phyloP scores from a whole-genome alignment of 1,140 invertebrate species.

The Brachionus asplanchnoidis region DNA sequence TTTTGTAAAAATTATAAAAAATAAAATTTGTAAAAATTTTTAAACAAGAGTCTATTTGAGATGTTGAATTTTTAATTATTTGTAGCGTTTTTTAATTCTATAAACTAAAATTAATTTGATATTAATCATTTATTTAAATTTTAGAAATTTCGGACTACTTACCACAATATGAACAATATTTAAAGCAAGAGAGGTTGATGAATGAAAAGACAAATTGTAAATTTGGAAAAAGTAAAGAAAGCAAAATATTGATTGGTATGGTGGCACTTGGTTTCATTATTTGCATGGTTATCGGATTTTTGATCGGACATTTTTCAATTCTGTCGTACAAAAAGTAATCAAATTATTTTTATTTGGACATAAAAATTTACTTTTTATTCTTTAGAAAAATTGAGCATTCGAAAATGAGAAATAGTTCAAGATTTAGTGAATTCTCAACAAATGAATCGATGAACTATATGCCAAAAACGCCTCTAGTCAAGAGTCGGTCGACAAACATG shows the following conservation, averaged over 20 bases:
- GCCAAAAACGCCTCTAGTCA: neutral
- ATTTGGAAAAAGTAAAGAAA: conserved; percentile 40
- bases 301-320: conserved; percentile 33
- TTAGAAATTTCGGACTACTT: neutral
- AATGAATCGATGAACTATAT: conserved; percentile 31
- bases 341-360: neutral
- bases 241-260: conserved; percentile 29
- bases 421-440: neutral
- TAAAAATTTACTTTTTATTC: neutral
- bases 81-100: too few relatives aligned
- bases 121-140: neutral
- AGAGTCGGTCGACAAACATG: neutral
- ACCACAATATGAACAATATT: neutral
- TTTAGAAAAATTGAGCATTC: neutral
- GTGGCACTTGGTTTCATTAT: neutral
- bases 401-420: neutral
- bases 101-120: too few relatives aligned
- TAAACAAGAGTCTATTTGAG: too few relatives aligned
- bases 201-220: conserved; percentile 16
- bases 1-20: too few relatives aligned
- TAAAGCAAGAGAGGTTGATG: neutral
- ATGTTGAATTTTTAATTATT: too few relatives aligned
- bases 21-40: too few relatives aligned
- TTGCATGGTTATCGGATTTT: neutral
- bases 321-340: conserved; percentile 20